Conservation (phyloP, 2,797 vertebrate species). For the Emydoidea blandingii region DNA sequence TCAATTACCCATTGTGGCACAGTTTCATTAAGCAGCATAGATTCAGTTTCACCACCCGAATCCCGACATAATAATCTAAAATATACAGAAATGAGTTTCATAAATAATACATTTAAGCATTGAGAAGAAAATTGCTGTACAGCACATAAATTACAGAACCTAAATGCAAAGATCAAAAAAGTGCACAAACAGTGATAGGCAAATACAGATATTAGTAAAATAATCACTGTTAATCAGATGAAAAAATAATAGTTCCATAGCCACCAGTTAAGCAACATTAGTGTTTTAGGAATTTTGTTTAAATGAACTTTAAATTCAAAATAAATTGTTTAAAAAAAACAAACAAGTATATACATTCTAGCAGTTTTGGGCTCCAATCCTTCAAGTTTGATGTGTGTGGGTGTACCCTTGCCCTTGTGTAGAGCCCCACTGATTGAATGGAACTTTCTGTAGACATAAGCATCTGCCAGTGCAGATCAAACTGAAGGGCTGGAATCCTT, state of each 20-base stretch:
- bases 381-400: neutral
- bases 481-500: neutral
- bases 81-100: neutral
- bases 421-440: neutral
- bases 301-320: neutral
- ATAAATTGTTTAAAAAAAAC: neutral
- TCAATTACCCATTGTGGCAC: conserved; percentile 99
- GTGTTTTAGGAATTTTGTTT: neutral
- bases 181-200: neutral
- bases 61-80: conserved; percentile 95
- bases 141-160: neutral
- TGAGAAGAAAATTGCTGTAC: neutral
- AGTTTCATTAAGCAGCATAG: conserved; percentile 98
- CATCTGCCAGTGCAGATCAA: neutral
- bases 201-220: neutral
- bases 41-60: conserved; percentile 98
- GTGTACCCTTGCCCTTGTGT: neutral
- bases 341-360: neutral
- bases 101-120: neutral
- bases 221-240: neutral
- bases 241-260: neutral
- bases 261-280: neutral
- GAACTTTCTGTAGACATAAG: rapidly evolving
- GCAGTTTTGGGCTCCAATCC: neutral
- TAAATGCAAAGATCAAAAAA: neutral